Conservation (phyloP, 1,140 invertebrate genomes). For the Homarus americanus region DNA sequence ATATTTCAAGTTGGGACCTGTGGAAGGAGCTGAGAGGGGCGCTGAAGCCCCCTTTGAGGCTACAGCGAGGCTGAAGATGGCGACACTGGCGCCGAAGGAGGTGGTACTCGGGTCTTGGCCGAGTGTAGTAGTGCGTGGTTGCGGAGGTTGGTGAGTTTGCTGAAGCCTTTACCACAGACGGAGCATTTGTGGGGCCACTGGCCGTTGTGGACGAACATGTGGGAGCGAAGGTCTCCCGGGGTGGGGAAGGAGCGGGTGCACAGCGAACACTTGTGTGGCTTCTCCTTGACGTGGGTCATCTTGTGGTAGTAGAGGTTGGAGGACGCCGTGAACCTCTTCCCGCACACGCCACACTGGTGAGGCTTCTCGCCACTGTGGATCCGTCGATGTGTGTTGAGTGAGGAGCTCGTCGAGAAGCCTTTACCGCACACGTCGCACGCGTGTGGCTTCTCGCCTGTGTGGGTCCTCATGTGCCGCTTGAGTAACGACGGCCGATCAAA, state of each 20-base stretch:
- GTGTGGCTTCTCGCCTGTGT: conserved; percentile 97
- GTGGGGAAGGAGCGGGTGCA: conserved; percentile 84
- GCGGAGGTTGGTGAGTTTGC: conserved; percentile 84
- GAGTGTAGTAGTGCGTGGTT: conserved; percentile 83
- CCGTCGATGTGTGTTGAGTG: conserved; percentile 95
- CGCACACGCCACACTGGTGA: conserved; percentile 95
- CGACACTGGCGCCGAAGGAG: conserved; percentile 59
- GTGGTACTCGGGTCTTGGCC: conserved; percentile 77
- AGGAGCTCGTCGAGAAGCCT: conserved; percentile 95
- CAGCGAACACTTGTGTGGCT: conserved; percentile 83
- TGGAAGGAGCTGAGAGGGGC: neutral
- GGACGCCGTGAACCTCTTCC: conserved; percentile 96
- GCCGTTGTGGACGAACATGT: conserved; percentile 85
- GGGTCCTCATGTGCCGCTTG: conserved; percentile 88
- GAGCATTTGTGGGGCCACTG: conserved; percentile 85
- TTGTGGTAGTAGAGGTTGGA: conserved; percentile 98
- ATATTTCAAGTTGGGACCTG: neutral
- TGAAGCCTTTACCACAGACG: conserved; percentile 84
- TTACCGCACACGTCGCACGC: conserved; percentile 96
- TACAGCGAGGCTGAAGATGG: conserved; percentile 65
- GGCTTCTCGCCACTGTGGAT: conserved; percentile 98
- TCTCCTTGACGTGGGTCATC: conserved; percentile 97
- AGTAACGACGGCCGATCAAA: conserved; percentile 92
- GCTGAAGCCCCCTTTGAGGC: neutral
- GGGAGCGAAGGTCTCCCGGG: conserved; percentile 83